phyloP scores from a whole-genome alignment of 1,140 invertebrate species.

The Copidosoma floridanum region DNA sequence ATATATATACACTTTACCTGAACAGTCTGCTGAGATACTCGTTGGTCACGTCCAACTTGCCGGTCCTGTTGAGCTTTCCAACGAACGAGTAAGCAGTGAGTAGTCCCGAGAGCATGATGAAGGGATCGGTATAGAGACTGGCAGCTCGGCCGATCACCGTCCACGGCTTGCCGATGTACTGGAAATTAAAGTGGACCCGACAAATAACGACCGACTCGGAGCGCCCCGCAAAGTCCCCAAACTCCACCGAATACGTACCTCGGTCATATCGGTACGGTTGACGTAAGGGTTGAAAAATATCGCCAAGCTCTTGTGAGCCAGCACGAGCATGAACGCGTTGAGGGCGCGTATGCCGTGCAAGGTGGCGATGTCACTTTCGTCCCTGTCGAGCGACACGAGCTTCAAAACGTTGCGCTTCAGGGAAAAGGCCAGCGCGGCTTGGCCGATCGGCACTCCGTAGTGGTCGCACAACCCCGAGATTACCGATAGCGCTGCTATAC shows the following conservation, averaged over 20 bases:
- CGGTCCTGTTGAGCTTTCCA: slow-evolving; percentile 59
- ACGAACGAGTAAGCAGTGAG: slow-evolving; percentile 67
- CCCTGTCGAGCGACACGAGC: slow-evolving; percentile 58
- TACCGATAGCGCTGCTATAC: slow-evolving; percentile 38
- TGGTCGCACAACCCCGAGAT: slow-evolving; percentile 47
- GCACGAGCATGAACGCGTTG: slow-evolving; percentile 65
- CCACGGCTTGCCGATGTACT: slow-evolving; percentile 69
- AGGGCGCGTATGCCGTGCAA: slow-evolving; percentile 69
- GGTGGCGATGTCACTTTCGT: slow-evolving; percentile 62
- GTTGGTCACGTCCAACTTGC: slow-evolving; percentile 60
- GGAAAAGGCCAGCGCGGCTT: slow-evolving; percentile 65
- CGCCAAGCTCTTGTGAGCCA: slow-evolving; percentile 74
- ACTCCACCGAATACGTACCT: too few species aligned
- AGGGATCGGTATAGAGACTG: slow-evolving; percentile 75
- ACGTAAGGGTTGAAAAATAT: slow-evolving; percentile 69
- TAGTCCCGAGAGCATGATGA: slow-evolving; percentile 73
- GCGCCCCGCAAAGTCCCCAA: too few species aligned
- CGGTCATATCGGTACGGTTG: slow-evolving; percentile 68
- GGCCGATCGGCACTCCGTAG: slow-evolving; percentile 36
- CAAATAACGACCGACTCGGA: too few species aligned
- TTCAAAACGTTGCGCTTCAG: slow-evolving; percentile 61
- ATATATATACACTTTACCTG: slow-evolving; percentile 49
- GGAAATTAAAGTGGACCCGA: too few species aligned
- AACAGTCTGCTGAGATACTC: slow-evolving; percentile 64
- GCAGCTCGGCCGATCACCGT: slow-evolving; percentile 70